phyloP scores from a whole-genome alignment of 2,888 invertebrate genomes.

The Mesoligia furuncula region DNA sequence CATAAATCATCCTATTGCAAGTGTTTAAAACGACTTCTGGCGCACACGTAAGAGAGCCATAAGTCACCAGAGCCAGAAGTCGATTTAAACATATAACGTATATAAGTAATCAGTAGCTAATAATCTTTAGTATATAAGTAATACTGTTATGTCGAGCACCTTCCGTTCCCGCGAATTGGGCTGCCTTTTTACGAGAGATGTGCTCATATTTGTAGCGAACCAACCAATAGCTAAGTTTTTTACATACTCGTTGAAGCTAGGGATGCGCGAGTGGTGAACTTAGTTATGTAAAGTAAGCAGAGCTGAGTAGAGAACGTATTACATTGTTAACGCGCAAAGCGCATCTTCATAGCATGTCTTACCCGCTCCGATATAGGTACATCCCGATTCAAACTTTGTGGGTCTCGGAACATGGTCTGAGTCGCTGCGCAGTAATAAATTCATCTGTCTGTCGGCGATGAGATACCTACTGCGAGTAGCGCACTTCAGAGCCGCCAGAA shows the following conservation, averaged over 20 bases:
- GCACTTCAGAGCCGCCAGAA: not conserved
- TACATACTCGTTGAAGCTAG: not conserved
- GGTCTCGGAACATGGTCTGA: too few species aligned
- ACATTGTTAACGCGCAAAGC: not conserved
- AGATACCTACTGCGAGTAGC: not conserved
- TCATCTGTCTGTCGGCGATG: not conserved
- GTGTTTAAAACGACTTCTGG: not conserved
- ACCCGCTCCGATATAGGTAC: not conserved
- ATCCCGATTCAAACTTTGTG: not conserved
- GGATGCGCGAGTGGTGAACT: not conserved
- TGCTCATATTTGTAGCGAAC: not conserved
- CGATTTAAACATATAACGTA: not conserved
- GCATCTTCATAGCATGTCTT: not conserved
- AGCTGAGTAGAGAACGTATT: not conserved
- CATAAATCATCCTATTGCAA: not conserved
- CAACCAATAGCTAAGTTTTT: not conserved
- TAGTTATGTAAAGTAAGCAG: not conserved
- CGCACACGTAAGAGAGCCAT: not conserved
- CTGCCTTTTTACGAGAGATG: not conserved
- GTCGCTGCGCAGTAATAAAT: not conserved
- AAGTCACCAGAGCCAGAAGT: too few species aligned
- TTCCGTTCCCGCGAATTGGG: not conserved
- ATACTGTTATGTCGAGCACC: constrained; percentile 18
- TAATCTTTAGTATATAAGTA: constrained; percentile 7
- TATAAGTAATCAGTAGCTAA: not conserved